These are phyloP conservation scores for Arvicanthis niloticus DNA, from an alignment of 2,113 vertebrate species.

Conservation along the genomic window DNA sequence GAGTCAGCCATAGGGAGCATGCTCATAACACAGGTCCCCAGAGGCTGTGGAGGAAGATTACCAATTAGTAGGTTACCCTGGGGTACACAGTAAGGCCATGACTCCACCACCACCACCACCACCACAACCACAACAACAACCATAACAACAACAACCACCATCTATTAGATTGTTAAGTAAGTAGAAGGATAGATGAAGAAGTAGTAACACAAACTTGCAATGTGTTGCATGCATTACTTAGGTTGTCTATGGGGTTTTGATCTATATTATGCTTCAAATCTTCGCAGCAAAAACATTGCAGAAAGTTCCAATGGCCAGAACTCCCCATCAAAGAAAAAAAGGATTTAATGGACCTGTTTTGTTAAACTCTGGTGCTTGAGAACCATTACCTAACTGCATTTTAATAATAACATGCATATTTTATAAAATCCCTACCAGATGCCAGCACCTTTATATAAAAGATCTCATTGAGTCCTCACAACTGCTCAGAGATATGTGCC, in stretches of 20 bases:
- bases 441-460: background rate
- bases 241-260: background rate
- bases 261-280: background rate
- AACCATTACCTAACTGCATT: background rate
- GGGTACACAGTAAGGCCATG: background rate
- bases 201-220: background rate
- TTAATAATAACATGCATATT: background rate
- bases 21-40: too few relatives aligned
- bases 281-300: constrained; percentile 9
- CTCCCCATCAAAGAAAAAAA: background rate
- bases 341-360: background rate
- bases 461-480: background rate
- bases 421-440: background rate
- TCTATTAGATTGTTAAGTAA: background rate
- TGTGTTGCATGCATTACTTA: background rate
- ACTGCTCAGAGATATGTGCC: background rate
- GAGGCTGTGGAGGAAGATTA: background rate
- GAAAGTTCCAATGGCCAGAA: background rate
- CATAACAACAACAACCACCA: background rate
- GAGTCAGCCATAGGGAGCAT: background rate
- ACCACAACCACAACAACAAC: too few relatives aligned
- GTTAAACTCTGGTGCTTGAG: background rate
- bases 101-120: background rate
- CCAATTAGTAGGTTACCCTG: background rate
- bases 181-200: background rate